Conservation (phyloP, 53 echinoderm and acorn worm genomes). For the Echinarachnius parma region DNA sequence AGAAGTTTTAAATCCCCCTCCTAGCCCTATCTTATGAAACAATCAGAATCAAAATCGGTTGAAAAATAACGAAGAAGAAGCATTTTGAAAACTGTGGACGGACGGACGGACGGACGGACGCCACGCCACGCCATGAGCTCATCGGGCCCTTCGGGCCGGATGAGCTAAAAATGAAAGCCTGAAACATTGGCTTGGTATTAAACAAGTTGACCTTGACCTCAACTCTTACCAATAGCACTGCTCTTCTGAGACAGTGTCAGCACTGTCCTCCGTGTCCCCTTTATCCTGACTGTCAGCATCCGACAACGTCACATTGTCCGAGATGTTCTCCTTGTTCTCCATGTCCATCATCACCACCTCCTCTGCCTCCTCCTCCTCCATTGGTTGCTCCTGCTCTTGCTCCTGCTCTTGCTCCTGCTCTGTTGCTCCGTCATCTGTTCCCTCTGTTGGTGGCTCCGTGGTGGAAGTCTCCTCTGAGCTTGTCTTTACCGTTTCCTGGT, state of each 20-base stretch:
- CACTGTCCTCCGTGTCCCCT: slow-evolving; percentile 9
- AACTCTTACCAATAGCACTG: slow-evolving; percentile 51
- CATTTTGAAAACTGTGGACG: too few relatives aligned
- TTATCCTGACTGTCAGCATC: slow-evolving; percentile 16
- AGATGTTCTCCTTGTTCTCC: slow-evolving; percentile 44
- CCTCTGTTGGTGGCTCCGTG: not conserved
- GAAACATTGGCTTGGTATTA: too few relatives aligned
- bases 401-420: slow-evolving; percentile 2
- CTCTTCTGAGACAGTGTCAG: slow-evolving; percentile 17
- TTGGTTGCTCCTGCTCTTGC: not conserved
- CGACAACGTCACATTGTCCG: slow-evolving; percentile 21
- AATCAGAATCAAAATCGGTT: too few relatives aligned
- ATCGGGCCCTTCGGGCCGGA: too few relatives aligned
- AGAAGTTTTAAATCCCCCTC: too few relatives aligned
- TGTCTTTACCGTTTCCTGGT: slow-evolving; percentile 7
- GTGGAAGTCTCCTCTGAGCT: slow-evolving; percentile 2
- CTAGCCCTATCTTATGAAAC: too few relatives aligned
- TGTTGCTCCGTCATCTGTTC: not conserved
- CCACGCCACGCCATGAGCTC: too few relatives aligned
- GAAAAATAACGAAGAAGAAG: too few relatives aligned
- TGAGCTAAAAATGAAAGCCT: too few relatives aligned
- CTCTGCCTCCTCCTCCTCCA: not conserved
- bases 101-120: too few relatives aligned
- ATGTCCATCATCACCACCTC: slow-evolving; percentile 35
- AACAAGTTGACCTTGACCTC: too few relatives aligned